Evolutionary conservation across 37 sponge, comb jelly and placozoan species (phyloP).

Genomic region (Beroe ovata): DNA sequence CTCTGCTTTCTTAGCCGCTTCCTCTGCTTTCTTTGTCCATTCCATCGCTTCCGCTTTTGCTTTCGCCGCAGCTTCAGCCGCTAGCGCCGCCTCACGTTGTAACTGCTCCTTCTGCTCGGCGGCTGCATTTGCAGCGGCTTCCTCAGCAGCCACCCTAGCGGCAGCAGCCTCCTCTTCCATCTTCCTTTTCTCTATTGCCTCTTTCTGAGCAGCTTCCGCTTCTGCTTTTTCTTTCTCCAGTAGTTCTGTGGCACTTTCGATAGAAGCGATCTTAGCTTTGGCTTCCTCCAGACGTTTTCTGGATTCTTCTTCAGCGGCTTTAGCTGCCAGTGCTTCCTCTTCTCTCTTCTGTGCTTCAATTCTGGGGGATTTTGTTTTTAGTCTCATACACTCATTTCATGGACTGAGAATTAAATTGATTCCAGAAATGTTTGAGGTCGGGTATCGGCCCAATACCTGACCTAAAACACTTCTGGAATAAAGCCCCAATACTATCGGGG

Average conservation of each 20-base stretch:
- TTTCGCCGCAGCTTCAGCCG: conserved; percentile 1
- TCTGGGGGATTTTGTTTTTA: not conserved
- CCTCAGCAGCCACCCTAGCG: conserved; percentile 6
- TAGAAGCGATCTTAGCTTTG: conserved; percentile 8
- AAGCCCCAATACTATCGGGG: too few relatives aligned
- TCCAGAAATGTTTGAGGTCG: too few relatives aligned
- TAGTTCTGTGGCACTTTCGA: not conserved
- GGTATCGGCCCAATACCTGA: too few relatives aligned
- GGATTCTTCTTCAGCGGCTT: conserved; percentile 33
- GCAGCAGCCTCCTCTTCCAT: not conserved
- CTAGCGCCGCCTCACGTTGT: not conserved
- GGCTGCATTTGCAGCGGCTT: not conserved
- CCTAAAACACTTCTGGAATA: too few relatives aligned
- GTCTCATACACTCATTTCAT: too few relatives aligned
- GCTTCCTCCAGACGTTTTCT: conserved; percentile 46
- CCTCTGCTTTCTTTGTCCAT: conserved; percentile 5
- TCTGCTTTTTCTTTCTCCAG: conserved; percentile 10
- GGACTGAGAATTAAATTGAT: too few relatives aligned
- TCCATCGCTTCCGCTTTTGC: conserved; percentile 18
- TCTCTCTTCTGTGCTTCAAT: not conserved
- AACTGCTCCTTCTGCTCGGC: conserved; percentile 21
- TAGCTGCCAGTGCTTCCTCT: conserved; percentile 23
- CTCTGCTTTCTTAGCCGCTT: conserved; percentile 7
- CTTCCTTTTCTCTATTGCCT: not conserved
- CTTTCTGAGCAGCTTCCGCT: not conserved